Evolutionary conservation across 2,888 invertebrate species (phyloP).

Genomic region (Polydrusus cervinus): DNA sequence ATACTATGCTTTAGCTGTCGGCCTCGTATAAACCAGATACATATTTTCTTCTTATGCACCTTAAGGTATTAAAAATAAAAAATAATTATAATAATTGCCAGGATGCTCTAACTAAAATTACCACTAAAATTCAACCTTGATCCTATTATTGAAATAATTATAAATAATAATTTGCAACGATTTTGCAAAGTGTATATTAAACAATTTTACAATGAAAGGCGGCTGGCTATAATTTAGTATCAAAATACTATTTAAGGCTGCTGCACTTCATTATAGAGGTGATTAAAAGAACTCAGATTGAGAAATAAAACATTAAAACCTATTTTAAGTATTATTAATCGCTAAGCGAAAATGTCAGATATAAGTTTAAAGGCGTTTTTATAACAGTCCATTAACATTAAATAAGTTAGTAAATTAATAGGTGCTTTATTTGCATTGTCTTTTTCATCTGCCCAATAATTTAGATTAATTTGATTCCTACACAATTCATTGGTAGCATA

Average conservation of each 20-base stretch:
- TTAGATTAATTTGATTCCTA: too few relatives aligned
- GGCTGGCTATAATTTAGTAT: neutral
- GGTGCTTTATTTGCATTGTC: neutral
- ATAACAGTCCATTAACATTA: neutral
- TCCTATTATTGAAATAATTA: conserved; percentile 16
- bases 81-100: neutral
- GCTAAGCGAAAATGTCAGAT: conserved; percentile 6
- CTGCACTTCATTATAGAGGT: neutral
- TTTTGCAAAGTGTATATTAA: conserved; percentile 1
- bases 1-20: too few relatives aligned
- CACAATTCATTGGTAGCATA: too few relatives aligned
- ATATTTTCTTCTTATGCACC: too few relatives aligned
- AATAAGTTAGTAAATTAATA: neutral
- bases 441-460: neutral
- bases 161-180: conserved; percentile 12
- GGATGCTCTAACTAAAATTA: neutral
- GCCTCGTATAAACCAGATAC: too few relatives aligned
- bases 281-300: neutral
- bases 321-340: conserved; percentile 9
- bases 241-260: neutral
- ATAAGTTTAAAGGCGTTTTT: conserved; percentile 8
- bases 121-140: conserved; percentile 14
- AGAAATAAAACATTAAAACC: neutral
- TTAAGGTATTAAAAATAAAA: neutral
- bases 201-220: neutral